Conservation (phyloP, 2,797 vertebrate genomes). For the Tarsius wallacei region DNA sequence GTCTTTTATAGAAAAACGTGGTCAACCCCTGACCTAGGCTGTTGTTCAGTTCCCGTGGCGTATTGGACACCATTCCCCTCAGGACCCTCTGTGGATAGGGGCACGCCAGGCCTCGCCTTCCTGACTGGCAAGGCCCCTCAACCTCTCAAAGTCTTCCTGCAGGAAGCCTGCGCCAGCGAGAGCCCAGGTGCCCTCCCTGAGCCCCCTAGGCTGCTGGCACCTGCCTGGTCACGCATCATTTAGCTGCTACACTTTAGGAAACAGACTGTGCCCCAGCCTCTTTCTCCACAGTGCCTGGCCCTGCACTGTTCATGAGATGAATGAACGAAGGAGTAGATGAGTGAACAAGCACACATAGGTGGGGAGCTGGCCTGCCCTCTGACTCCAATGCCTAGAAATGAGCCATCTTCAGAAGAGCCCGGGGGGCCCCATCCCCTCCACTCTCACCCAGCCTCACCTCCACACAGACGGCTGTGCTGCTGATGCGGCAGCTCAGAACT, state of each 20-base stretch:
- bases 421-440: accelerated
- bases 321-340: not conserved
- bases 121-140: not conserved
- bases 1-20: not conserved
- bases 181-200: not conserved
- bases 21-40: not conserved
- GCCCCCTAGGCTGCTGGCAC: not conserved
- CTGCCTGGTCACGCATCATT: accelerated
- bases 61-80: accelerated
- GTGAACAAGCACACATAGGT: not conserved
- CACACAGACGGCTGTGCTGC: slow-evolving; percentile 72
- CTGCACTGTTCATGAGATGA: accelerated
- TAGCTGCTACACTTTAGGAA: accelerated
- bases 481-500: slow-evolving; percentile 67
- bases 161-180: not conserved
- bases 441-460: slow-evolving; percentile 60
- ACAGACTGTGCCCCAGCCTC: not conserved
- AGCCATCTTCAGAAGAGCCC: not conserved
- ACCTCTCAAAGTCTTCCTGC: not conserved
- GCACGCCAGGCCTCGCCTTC: not conserved
- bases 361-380: accelerated
- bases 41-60: accelerated
- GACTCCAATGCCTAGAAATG: not conserved
- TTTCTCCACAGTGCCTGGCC: accelerated
- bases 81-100: not conserved